A percentile compares a stretch with the other conserved stretches of the same genome.
Evolutionary conservation across 1,140 invertebrate species (phyloP).

Genomic region (Cydia strobilella): DNA sequence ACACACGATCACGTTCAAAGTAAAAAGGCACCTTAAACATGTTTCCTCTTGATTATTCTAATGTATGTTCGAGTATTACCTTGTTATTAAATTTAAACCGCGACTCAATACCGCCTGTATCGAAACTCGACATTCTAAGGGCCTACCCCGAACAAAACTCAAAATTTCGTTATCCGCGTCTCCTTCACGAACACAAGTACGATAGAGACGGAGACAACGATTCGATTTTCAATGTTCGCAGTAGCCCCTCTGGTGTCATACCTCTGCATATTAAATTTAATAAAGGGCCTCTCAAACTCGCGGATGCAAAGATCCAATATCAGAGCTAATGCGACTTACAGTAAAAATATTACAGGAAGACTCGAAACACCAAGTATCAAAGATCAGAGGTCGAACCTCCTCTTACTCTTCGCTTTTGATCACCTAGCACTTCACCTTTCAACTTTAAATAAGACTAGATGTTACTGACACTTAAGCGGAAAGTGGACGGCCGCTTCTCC

Average conservation of each 20-base stretch:
- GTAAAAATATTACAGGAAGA: neutral
- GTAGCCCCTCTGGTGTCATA: neutral
- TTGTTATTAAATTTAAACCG: constrained; percentile 5
- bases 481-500: neutral
- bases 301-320: neutral
- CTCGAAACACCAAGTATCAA: neutral
- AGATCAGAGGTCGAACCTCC: constrained; percentile 2
- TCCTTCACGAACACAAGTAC: no score
- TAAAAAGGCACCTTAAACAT: neutral
- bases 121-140: neutral
- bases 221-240: no score
- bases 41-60: neutral
- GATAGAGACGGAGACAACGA: no score
- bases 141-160: no score
- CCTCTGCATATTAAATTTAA: constrained; percentile 8
- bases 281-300: neutral
- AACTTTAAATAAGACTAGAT: neutral
- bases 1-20: no score
- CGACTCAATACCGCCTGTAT: neutral
- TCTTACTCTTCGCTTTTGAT: constrained; percentile 2
- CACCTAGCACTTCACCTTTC: constrained; percentile 6
- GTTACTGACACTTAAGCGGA: neutral
- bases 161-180: no score
- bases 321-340: neutral
- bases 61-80: constrained; percentile 2